phyloP scores from a whole-genome alignment of 2,113 vertebrate species.

The Chamaetylas fuelleborni region DNA sequence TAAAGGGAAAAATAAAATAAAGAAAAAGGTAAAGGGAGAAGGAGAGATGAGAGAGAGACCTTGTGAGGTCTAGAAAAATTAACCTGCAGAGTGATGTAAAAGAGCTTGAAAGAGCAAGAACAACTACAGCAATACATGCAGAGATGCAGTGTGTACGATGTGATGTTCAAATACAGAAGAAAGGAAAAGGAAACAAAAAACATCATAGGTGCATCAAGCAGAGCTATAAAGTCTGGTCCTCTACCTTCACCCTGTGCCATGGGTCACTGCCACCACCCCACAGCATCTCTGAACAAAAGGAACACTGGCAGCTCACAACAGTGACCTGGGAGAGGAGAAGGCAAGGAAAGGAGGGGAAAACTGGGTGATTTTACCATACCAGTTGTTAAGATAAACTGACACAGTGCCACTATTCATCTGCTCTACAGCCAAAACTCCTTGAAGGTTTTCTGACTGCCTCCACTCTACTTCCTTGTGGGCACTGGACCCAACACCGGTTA shows the following conservation, averaged over 20 bases:
- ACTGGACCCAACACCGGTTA: background rate
- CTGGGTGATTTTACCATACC: background rate
- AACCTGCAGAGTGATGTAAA: background rate
- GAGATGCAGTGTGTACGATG: background rate
- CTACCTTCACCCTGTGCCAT: background rate
- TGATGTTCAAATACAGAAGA: background rate
- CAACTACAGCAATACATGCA: background rate
- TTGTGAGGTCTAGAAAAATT: background rate
- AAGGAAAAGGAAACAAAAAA: background rate
- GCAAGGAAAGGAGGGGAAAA: background rate
- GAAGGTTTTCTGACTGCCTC: background rate
- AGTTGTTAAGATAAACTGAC: background rate
- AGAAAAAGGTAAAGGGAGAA: background rate
- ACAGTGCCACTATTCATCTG: background rate
- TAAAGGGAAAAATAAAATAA: background rate
- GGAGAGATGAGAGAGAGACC: background rate
- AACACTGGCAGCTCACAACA: background rate
- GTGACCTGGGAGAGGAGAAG: rapidly evolving
- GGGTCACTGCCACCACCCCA: background rate
- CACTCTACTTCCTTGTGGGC: background rate
- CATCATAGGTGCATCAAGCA: background rate
- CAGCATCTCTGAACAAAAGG: background rate
- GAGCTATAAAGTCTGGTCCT: background rate
- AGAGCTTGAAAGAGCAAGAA: background rate
- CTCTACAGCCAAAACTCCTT: background rate